Base-by-base conservation (phyloP, 1,140 invertebrate species). In the Saxidomus purpurata region DNA sequence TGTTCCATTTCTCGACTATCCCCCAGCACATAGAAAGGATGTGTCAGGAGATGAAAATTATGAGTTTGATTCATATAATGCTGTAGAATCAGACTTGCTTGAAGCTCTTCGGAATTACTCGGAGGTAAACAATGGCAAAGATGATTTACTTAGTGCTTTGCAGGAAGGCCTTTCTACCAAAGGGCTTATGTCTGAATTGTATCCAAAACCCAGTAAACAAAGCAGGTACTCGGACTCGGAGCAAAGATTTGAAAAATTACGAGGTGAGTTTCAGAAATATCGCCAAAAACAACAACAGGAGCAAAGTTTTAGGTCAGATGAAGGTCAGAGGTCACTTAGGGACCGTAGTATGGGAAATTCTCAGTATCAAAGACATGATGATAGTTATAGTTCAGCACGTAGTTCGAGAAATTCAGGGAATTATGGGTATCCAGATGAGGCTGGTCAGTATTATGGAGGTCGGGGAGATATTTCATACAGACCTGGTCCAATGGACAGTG, bases 181-280 rank as follows among this genome's bases (percentile, higher is more conserved):
- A 17, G n/a, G n/a, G n/a, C 6, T 93, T 40, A 91, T 91, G 86
- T 74, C 91, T 76, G 96, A 96, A 11, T 96, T 96, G 69, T 95
- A 97, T 49, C 95, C 97, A 59, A 95, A 97, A 74, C 97, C 97
- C 88, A 96, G 96, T 47, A 95, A 96, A 17, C 96, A 95, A 90
- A 96, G 95, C 90, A 95, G 95, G 94, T 96, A 96, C 94, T 95
- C 96, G 87, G 92, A 94, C 91, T 92, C 89, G 91, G 98, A 98
- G 94, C 98, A 98, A 4, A 96, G 98, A 76, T 98, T 99, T 81
- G 98, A 98, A 91, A 98, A 98, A 43, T 98, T 99, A 97, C 98
- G 99, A 93, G 98, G 99, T 94, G 98, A 99, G 95, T 99, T 99
- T 96, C 97, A 98, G 94, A 97, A 98, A 94, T 99, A 98, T 96